A percentile compares a stretch with the other conserved stretches of the same genome.
Conservation (phyloP, 2,797 vertebrate genomes). For the Coendou prehensilis region DNA sequence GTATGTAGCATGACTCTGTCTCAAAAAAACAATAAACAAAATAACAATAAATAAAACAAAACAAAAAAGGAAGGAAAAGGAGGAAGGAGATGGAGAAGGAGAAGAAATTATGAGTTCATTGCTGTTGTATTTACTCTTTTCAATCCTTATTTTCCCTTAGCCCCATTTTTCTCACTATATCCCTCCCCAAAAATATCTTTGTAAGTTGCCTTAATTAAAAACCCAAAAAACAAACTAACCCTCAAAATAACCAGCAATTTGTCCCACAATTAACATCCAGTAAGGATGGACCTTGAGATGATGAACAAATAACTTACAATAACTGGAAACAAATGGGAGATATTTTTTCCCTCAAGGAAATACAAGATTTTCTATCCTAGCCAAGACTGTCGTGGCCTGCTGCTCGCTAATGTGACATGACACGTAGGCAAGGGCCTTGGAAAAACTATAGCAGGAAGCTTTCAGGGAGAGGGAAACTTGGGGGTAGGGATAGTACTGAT, state of each 20-base stretch:
- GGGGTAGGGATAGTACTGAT: neutral
- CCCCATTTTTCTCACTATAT: conserved; percentile 21
- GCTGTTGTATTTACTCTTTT: neutral
- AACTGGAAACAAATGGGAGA: conserved; percentile 54
- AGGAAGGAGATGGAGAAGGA: neutral
- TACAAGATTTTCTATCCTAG: conserved; percentile 43
- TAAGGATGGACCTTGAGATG: neutral
- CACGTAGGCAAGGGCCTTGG: conserved; percentile 57
- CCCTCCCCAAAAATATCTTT: conserved; percentile 3
- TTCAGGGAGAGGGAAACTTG: conserved; percentile 45
- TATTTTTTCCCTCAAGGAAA: conserved; percentile 4
- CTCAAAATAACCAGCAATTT: conserved; percentile 35
- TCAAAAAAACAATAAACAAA: neutral
- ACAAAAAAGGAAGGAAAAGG: no score
- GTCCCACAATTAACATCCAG: neutral
- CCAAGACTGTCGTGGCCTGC: conserved; percentile 41
- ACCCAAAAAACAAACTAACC: conserved; percentile 7
- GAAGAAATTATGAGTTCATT: neutral
- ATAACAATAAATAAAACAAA: no score
- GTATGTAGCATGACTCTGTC: neutral
- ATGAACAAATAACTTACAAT: conserved; percentile 58
- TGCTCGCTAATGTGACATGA: conserved; percentile 57
- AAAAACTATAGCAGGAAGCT: conserved; percentile 65
- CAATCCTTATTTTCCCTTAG: neutral
- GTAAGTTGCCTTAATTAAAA: conserved; percentile 26